Percentiles rank a stretch among this genome's conserved stretches.
These are phyloP conservation scores for Caenorhabditis remanei DNA, from an alignment of 1,140 invertebrate genomes.

Conservation along the genomic window DNA sequence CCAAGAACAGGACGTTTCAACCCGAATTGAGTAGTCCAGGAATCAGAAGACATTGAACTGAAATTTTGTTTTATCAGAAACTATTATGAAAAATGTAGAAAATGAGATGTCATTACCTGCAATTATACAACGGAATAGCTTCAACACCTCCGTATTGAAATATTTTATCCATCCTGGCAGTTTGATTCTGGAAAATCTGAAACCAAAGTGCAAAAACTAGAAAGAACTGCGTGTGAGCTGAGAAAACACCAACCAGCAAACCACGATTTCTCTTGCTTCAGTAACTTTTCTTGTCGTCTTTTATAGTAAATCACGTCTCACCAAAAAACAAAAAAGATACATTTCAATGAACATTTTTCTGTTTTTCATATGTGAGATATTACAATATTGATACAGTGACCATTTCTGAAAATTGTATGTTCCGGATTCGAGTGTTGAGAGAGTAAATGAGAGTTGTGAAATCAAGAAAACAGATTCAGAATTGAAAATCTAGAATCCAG, in stretches of 20 bases:
- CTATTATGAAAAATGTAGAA: too few species aligned
- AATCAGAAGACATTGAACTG: neutral
- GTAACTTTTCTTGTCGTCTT: too few species aligned
- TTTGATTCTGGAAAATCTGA: too few species aligned
- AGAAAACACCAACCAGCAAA: neutral
- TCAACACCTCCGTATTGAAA: neutral
- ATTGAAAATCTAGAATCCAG: too few species aligned
- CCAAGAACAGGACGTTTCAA: neutral
- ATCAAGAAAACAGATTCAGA: too few species aligned
- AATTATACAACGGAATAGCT: constrained; percentile 5
- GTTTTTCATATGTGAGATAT: neutral
- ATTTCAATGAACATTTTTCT: neutral
- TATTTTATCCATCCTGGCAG: neutral
- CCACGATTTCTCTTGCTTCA: neutral
- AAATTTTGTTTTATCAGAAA: too few species aligned
- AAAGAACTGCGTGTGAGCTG: too few species aligned
- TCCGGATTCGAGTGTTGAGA: too few species aligned
- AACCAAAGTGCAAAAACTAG: too few species aligned
- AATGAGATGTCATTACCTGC: neutral
- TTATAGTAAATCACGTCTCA: too few species aligned
- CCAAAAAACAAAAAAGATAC: too few species aligned
- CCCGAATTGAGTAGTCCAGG: neutral
- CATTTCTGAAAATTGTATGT: neutral
- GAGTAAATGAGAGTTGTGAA: too few species aligned
- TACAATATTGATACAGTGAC: neutral